Conservation (phyloP, 2,797 vertebrate genomes). For the Periophthalmus magnuspinnatus region DNA sequence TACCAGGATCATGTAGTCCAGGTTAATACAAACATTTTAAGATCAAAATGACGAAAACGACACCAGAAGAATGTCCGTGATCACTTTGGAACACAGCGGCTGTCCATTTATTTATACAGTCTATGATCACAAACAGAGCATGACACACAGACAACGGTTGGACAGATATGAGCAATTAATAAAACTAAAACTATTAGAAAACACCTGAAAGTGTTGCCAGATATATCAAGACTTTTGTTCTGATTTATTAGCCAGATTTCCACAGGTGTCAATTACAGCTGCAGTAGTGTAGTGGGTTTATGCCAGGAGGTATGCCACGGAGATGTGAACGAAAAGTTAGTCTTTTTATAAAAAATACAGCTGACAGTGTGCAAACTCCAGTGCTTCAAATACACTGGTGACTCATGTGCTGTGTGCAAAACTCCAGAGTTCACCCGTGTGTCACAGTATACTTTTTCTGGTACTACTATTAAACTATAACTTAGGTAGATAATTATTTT, state of each 20-base stretch:
- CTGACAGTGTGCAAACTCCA: background rate
- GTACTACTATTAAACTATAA: too few species aligned
- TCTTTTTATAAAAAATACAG: background rate
- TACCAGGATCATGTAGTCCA: too few species aligned
- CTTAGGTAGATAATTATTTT: too few species aligned
- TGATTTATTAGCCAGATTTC: background rate
- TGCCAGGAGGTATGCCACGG: background rate
- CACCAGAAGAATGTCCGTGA: too few species aligned
- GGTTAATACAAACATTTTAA: too few species aligned
- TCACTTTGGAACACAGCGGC: too few species aligned
- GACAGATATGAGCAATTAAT: background rate
- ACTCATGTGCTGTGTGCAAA: slow-evolving; percentile 5
- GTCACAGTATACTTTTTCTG: too few species aligned
- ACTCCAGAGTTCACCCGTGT: background rate
- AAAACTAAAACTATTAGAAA: background rate
- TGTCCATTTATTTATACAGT: too few species aligned
- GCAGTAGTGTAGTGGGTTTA: background rate
- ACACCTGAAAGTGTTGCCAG: background rate
- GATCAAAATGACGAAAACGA: too few species aligned
- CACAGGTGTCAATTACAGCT: background rate
- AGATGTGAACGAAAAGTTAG: background rate
- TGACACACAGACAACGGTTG: too few species aligned
- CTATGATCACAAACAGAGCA: too few species aligned
- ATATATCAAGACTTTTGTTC: background rate
- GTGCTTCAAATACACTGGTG: background rate